Conservation (phyloP, 2,797 vertebrate genomes). For the Macrochelys suwanniensis region DNA sequence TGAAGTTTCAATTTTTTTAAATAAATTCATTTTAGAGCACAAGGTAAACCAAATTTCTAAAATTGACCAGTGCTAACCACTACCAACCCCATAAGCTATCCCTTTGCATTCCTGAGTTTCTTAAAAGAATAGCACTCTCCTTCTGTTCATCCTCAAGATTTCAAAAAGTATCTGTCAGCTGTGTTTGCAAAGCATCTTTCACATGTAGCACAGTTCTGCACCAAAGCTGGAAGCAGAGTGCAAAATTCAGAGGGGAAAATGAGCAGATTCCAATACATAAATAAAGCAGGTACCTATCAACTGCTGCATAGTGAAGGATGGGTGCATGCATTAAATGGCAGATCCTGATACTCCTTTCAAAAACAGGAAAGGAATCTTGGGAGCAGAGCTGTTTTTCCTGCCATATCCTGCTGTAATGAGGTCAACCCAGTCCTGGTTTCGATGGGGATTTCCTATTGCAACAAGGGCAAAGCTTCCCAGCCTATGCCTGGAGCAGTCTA, state of each 20-base stretch:
- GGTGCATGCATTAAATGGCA: not conserved
- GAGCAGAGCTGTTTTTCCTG: not conserved
- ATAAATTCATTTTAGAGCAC: not conserved
- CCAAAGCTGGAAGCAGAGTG: not conserved
- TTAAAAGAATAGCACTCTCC: no score
- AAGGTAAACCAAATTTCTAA: not conserved
- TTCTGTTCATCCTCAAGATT: no score
- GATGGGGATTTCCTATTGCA: constrained; percentile 60
- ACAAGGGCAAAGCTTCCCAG: constrained; percentile 2
- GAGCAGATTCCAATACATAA: fast-evolving
- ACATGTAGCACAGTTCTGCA: not conserved
- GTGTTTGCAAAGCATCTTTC: not conserved
- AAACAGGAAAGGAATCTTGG: not conserved
- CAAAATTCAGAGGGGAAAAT: not conserved
- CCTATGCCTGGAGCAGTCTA: constrained; percentile 9
- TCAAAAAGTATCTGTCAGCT: no score
- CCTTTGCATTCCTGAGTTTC: not conserved
- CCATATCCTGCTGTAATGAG: constrained; percentile 39
- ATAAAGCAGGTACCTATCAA: not conserved
- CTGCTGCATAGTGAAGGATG: fast-evolving
- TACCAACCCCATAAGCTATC: fast-evolving
- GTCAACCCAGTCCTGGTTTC: constrained; percentile 31
- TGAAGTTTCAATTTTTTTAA: not conserved
- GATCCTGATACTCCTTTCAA: not conserved
- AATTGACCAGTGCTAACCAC: not conserved